phyloP scores from a whole-genome alignment of 2,113 vertebrate species.

The Thermophis baileyi region DNA sequence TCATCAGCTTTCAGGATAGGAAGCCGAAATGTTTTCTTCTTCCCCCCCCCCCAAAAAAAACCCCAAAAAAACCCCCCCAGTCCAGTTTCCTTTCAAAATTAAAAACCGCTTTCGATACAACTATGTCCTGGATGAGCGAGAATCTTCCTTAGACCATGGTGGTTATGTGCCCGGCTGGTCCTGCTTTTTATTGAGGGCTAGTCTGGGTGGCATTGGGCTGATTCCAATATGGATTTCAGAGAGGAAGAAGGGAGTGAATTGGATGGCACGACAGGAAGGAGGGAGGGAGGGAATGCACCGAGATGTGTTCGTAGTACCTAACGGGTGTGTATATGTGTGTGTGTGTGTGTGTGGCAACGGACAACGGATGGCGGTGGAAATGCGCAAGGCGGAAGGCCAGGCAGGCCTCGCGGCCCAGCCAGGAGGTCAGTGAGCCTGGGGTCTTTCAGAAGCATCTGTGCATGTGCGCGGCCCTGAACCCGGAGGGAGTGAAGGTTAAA shows the following conservation, averaged over 20 bases:
- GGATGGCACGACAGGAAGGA: background rate
- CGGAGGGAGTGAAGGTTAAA: conserved; percentile 7
- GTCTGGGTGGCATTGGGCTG: background rate
- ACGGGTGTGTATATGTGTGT: background rate
- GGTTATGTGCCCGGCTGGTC: background rate
- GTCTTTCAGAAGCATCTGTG: background rate
- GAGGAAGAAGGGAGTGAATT: background rate
- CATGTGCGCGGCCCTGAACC: background rate
- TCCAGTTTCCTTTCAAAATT: background rate
- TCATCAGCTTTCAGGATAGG: background rate
- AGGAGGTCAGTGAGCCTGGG: background rate
- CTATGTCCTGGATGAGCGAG: background rate
- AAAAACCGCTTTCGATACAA: background rate
- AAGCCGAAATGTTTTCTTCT: background rate
- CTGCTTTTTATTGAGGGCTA: background rate
- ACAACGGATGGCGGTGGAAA: background rate
- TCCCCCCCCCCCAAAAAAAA: background rate
- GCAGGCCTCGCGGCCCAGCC: background rate
- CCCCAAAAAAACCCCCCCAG: background rate
- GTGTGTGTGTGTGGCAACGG: background rate
- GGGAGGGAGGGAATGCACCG: background rate
- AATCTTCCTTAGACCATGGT: background rate
- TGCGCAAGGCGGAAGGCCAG: background rate
- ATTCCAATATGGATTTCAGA: conserved; percentile 3
- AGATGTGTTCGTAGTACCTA: conserved; percentile 16